Evolutionary conservation across 2,113 vertebrate species (phyloP).

Genomic region (Zosterops borbonicus): DNA sequence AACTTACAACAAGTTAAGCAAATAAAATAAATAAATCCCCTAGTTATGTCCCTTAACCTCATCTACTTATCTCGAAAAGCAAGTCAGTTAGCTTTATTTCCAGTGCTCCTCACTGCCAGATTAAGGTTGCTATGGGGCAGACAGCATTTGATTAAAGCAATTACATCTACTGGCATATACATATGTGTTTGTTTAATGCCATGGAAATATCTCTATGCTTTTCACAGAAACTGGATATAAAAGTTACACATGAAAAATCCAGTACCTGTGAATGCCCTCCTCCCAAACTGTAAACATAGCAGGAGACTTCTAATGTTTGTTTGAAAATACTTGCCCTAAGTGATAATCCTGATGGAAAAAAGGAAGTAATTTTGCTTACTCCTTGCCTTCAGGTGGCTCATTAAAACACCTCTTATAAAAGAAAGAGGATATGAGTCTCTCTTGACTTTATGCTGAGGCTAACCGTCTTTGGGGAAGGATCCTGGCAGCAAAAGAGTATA

Average conservation of each 20-base stretch:
- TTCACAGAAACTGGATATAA: background rate
- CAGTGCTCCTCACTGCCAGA: background rate
- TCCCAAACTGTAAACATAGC: constrained; percentile 16
- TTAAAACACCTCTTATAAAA: constrained; percentile 38
- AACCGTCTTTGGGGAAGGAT: background rate
- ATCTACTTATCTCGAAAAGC: background rate
- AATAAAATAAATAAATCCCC: background rate
- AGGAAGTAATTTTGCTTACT: constrained; percentile 53
- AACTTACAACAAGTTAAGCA: background rate
- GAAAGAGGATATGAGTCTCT: constrained; percentile 21
- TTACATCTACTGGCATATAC: constrained; percentile 8
- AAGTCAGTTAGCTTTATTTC: background rate
- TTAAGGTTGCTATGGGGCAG: constrained; percentile 21
- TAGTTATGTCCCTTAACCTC: background rate
- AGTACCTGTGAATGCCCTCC: background rate
- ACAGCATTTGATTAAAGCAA: constrained; percentile 11
- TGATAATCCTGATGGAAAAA: constrained; percentile 43
- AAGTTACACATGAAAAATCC: background rate
- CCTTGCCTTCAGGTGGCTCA: constrained; percentile 52
- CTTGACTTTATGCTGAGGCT: background rate
- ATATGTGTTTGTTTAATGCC: background rate
- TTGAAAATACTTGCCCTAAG: constrained; percentile 38
- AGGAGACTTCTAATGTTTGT: constrained; percentile 29
- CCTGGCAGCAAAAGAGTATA: constrained; percentile 21
- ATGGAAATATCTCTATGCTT: background rate